These are phyloP conservation scores for Watsonalla binaria DNA, from an alignment of 2,888 invertebrate genomes.

Conservation along the genomic window DNA sequence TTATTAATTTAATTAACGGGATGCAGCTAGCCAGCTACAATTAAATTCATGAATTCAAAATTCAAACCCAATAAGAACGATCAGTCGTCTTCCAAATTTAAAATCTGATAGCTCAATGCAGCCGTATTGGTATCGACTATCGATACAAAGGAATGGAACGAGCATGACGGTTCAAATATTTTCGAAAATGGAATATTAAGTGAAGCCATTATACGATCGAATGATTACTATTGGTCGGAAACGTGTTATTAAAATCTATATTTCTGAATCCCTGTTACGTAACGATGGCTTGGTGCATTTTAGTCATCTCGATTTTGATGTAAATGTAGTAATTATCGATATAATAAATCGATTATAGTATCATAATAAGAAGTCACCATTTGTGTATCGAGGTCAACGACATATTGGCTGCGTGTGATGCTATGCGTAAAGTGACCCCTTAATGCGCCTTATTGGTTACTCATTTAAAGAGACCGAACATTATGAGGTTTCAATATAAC, in stretches of 20 bases:
- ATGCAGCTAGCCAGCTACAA: conserved; percentile 29
- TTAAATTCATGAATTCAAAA: conserved; percentile 49
- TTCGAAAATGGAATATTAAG: conserved; percentile 77
- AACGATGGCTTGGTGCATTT: conserved; percentile 8
- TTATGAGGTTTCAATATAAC: conserved; percentile 10
- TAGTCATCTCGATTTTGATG: conserved; percentile 9
- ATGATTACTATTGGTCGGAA: conserved; percentile 59
- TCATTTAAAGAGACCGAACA: conserved; percentile 55
- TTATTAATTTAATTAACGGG: conserved; percentile 40
- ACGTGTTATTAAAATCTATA: conserved; percentile 65
- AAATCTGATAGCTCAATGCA: conserved; percentile 66
- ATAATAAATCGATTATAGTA: conserved; percentile 39
- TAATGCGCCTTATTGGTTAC: conserved; percentile 73
- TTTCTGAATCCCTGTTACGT: conserved; percentile 15
- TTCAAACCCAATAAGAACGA: conserved; percentile 56
- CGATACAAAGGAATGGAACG: conserved; percentile 70
- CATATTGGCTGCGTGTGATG: conserved; percentile 60
- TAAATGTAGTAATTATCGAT: conserved; percentile 15
- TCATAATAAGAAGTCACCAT: conserved; percentile 45
- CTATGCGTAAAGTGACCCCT: conserved; percentile 71
- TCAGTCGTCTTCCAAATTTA: conserved; percentile 71
- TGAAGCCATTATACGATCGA: conserved; percentile 73
- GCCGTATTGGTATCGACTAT: conserved; percentile 49
- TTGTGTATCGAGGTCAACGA: conserved; percentile 67
- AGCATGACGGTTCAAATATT: conserved; percentile 77